These are phyloP conservation scores for Drosophila nebulosa DNA, from an alignment of 1,140 invertebrate genomes.

Conservation along the genomic window DNA sequence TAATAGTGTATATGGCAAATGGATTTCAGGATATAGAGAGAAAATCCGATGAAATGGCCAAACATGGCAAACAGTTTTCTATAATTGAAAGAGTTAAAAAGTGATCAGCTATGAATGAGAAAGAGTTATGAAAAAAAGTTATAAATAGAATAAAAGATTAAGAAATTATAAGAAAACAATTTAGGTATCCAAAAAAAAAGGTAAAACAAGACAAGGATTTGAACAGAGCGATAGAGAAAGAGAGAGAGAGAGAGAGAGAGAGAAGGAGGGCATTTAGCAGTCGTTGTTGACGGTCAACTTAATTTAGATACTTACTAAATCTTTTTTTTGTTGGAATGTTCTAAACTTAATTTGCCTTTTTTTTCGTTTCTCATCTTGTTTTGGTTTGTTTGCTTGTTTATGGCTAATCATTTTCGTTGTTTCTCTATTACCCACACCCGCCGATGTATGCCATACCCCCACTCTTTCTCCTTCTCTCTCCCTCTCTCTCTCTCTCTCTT, in stretches of 20 bases:
- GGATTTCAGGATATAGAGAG: background rate
- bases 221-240: too few species aligned
- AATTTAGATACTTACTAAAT: background rate
- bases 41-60: background rate
- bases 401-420: constrained; percentile 55
- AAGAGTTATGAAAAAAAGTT: background rate
- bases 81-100: background rate
- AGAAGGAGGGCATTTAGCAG: too few species aligned
- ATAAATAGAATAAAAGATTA: too few species aligned
- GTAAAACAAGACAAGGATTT: too few species aligned
- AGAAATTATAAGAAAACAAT: too few species aligned
- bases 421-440: background rate
- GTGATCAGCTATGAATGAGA: background rate
- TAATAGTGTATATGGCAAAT: background rate
- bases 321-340: background rate
- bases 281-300: background rate
- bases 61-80: background rate
- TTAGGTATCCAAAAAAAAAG: background rate
- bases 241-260: too few species aligned
- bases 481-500: background rate
- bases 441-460: background rate
- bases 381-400: constrained; percentile 49
- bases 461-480: background rate
- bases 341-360: background rate
- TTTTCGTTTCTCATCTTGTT: constrained; percentile 3